Percentiles rank a stretch among this genome's conserved stretches.
Conservation (phyloP, 1,140 invertebrate species). For the Drosophila willistoni region DNA sequence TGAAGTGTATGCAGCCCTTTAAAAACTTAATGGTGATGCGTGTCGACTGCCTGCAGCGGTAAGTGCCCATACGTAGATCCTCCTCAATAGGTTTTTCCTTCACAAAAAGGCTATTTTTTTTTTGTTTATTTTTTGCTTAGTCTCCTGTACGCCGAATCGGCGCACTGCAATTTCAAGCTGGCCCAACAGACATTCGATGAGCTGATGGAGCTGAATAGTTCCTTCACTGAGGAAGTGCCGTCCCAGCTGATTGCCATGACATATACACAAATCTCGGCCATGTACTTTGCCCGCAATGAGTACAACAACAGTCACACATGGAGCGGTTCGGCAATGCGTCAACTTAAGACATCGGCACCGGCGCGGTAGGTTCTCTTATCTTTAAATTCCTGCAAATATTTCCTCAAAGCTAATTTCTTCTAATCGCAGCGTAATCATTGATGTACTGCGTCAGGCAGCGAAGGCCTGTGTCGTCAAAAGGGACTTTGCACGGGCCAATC, state of each 20-base stretch:
- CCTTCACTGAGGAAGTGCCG: constrained; percentile 49
- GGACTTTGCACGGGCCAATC: constrained; percentile 90
- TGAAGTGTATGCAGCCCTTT: constrained; percentile 84
- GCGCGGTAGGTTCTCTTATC: constrained; percentile 82
- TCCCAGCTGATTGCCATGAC: constrained; percentile 86
- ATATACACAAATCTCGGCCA: constrained; percentile 90
- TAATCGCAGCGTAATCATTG: constrained; percentile 86
- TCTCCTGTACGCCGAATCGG: constrained; percentile 91
- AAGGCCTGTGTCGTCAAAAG: constrained; percentile 94
- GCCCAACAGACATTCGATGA: constrained; percentile 58
- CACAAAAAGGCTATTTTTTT: background rate
- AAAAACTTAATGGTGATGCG: constrained; percentile 84
- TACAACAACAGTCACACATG: constrained; percentile 90
- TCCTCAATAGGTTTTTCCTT: background rate
- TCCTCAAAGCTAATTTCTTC: background rate
- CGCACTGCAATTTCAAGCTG: constrained; percentile 90
- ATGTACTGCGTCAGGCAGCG: constrained; percentile 91
- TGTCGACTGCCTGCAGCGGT: constrained; percentile 91
- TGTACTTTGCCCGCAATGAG: constrained; percentile 92
- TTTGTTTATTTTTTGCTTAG: constrained; percentile 85
- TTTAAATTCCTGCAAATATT: background rate
- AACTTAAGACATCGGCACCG: constrained; percentile 86
- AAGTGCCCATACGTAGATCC: constrained; percentile 14
- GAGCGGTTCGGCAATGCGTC: constrained; percentile 88
- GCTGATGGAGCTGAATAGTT: constrained; percentile 42